These are phyloP conservation scores for Gephyroberyx darwinii DNA, from an alignment of 2,797 vertebrate species.

Conservation along the genomic window DNA sequence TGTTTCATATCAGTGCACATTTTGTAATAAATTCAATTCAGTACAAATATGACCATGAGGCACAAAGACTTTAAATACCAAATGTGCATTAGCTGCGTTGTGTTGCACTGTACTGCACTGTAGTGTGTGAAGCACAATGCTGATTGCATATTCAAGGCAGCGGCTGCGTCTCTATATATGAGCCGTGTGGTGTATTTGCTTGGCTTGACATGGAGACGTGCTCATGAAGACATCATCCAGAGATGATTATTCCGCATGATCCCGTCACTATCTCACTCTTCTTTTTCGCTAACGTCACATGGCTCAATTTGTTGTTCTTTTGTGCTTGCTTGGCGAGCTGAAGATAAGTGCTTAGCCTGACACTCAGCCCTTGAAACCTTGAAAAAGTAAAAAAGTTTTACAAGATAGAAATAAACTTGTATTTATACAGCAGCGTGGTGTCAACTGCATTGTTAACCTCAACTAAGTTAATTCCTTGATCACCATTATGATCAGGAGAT, in stretches of 20 bases:
- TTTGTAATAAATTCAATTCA: slow-evolving; percentile 83
- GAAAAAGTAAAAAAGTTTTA: slow-evolving; percentile 10
- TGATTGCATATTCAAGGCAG: slow-evolving; percentile 65
- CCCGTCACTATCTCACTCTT: slow-evolving; percentile 44
- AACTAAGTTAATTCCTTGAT: slow-evolving; percentile 55
- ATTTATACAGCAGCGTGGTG: slow-evolving; percentile 23
- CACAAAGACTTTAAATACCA: slow-evolving; percentile 82
- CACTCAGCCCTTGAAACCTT: background rate
- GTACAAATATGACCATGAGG: slow-evolving; percentile 83
- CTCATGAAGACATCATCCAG: slow-evolving; percentile 73
- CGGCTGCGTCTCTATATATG: slow-evolving; percentile 12
- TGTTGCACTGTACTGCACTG: slow-evolving; percentile 51
- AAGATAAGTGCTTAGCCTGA: slow-evolving; percentile 2
- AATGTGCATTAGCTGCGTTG: slow-evolving; percentile 76
- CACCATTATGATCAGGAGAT: slow-evolving; percentile 37
- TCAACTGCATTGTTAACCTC: slow-evolving; percentile 50
- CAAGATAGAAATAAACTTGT: background rate
- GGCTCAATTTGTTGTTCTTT: slow-evolving; percentile 31
- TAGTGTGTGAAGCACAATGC: slow-evolving; percentile 54
- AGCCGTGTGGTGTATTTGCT: slow-evolving; percentile 64
- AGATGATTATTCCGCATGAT: slow-evolving; percentile 73
- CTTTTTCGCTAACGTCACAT: slow-evolving; percentile 44
- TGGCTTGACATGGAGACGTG: slow-evolving; percentile 55
- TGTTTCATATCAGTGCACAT: slow-evolving; percentile 84
- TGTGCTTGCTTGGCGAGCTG: slow-evolving; percentile 43